Evolutionary conservation across 2,797 vertebrate species (phyloP).

Genomic region (Oreonectes daqikongensis): DNA sequence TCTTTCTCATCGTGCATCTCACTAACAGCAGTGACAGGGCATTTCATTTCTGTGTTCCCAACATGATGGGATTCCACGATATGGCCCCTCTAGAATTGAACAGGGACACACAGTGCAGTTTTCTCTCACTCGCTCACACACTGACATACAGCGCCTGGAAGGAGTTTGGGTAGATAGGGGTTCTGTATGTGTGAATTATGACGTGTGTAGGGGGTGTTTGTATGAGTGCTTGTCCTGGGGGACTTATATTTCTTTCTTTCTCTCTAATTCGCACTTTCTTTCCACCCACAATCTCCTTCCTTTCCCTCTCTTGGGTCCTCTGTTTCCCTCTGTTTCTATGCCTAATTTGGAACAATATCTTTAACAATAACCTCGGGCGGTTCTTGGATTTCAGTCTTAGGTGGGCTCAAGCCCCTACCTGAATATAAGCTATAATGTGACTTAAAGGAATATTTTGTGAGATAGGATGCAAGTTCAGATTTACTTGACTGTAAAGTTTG

Average conservation of each 20-base stretch:
- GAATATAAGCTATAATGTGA: background rate
- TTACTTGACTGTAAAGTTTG: background rate
- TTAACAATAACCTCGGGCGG: background rate
- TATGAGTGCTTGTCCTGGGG: slow-evolving; percentile 1
- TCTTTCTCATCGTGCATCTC: slow-evolving; percentile 40
- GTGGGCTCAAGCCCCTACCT: background rate
- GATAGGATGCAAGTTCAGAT: background rate
- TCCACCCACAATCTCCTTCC: background rate
- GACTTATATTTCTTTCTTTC: slow-evolving; percentile 7
- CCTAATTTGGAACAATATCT: background rate
- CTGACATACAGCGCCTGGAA: background rate
- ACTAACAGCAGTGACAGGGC: slow-evolving; percentile 34
- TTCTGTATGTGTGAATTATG: background rate
- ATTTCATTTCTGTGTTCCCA: slow-evolving; percentile 40
- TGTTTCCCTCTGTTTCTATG: background rate
- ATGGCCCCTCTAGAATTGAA: slow-evolving; percentile 57
- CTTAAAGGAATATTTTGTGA: background rate
- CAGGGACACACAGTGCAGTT: slow-evolving; percentile 13
- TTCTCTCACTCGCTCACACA: slow-evolving; percentile 34
- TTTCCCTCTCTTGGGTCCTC: background rate
- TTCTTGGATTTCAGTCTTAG: slow-evolving; percentile 14
- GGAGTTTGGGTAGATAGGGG: too few relatives aligned
- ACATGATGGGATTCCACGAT: slow-evolving; percentile 47
- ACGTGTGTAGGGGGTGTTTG: slow-evolving; percentile 1
- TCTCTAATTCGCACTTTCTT: slow-evolving; percentile 5